These are phyloP conservation scores for Arrhamphus sclerolepis DNA, from an alignment of 2,797 vertebrate species.

Conservation along the genomic window DNA sequence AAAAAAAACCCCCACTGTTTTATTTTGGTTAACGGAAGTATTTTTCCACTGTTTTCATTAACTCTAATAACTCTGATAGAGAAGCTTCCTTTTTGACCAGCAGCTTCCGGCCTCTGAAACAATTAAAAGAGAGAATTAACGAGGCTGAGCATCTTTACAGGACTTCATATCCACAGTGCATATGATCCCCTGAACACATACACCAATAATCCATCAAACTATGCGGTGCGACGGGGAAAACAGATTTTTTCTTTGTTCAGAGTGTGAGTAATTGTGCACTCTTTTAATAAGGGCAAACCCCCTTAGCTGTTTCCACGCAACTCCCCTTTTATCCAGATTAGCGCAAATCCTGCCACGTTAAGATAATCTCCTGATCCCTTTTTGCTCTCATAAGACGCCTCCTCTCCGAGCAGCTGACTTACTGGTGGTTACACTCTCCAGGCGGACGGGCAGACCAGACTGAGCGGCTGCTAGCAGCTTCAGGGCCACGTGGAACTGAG, in stretches of 20 bases:
- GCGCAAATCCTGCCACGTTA: conserved; percentile 66
- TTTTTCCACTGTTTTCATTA: too few species aligned
- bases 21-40: too few species aligned
- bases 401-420: conserved; percentile 68
- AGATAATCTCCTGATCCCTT: conserved; percentile 75
- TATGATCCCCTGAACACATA: conserved; percentile 14
- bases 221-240: conserved; percentile 15
- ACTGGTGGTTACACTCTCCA: conserved; percentile 90
- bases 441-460: conserved; percentile 86
- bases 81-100: too few species aligned
- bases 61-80: too few species aligned
- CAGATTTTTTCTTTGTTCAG: conserved; percentile 24
- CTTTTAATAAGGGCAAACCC: conserved; percentile 60
- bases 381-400: conserved; percentile 58
- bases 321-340: conserved; percentile 71
- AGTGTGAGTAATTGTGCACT: conserved; percentile 37
- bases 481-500: conserved; percentile 92
- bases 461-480: conserved; percentile 93
- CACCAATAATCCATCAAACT: conserved; percentile 22
- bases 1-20: too few species aligned
- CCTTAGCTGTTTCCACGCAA: conserved; percentile 62
- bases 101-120: too few species aligned
- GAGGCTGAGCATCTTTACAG: conserved; percentile 17
- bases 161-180: conserved; percentile 5
- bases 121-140: conserved; percentile 14